Evolutionary conservation across 2,113 vertebrate species (phyloP).

Genomic region (Struthidea cinerea): DNA sequence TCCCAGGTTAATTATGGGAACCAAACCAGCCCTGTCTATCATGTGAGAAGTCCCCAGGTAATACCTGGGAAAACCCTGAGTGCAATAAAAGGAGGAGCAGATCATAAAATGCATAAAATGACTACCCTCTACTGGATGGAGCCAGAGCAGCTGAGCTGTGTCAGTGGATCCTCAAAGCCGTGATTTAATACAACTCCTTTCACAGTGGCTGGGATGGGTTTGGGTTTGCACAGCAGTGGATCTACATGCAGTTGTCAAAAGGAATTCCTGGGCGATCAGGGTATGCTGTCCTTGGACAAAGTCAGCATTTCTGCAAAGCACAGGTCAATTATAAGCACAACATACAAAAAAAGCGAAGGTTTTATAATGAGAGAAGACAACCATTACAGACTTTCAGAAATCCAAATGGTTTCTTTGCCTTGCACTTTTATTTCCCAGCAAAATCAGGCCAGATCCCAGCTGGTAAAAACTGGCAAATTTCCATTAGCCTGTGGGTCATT

Average conservation of each 20-base stretch:
- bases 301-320: neutral
- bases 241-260: neutral
- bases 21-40: neutral
- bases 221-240: neutral
- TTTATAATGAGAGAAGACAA: neutral
- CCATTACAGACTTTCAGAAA: neutral
- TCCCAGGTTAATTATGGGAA: conserved; percentile 25
- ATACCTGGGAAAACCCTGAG: neutral
- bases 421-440: conserved; percentile 42
- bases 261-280: neutral
- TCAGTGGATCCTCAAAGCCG: neutral
- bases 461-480: conserved; percentile 57
- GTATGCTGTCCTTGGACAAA: neutral
- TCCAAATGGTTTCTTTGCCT: conserved; percentile 21
- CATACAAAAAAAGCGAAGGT: neutral
- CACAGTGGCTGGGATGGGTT: neutral
- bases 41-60: neutral
- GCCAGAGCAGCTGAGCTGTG: neutral
- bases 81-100: neutral
- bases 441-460: conserved; percentile 57
- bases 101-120: neutral
- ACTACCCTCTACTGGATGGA: conserved; percentile 1
- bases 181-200: neutral
- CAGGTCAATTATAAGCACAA: neutral
- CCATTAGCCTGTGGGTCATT: conserved; percentile 57